Conservation (phyloP, 1,140 invertebrate species). For the Drosophila ogumai region DNA sequence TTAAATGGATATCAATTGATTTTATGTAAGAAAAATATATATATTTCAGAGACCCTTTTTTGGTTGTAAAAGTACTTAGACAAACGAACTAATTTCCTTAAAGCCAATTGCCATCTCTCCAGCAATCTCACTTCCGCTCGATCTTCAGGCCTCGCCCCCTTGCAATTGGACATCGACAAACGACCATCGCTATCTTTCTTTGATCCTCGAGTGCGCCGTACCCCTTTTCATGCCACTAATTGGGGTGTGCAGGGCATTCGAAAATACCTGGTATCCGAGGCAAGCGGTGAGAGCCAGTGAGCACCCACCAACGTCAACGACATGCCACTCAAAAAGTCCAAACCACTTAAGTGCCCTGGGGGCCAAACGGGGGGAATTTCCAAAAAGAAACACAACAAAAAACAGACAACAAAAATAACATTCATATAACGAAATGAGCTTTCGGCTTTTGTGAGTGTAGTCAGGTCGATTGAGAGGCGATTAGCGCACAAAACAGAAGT, state of each 20-base stretch:
- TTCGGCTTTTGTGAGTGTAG: slow-evolving; percentile 57
- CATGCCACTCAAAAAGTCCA: slow-evolving; percentile 74
- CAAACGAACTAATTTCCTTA: background rate
- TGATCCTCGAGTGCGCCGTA: slow-evolving; percentile 58
- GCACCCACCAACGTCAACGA: slow-evolving; percentile 70
- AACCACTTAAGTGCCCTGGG: slow-evolving; percentile 68
- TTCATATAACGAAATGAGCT: slow-evolving; percentile 37
- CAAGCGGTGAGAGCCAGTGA: slow-evolving; percentile 38
- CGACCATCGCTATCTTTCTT: slow-evolving; percentile 59
- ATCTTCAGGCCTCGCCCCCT: slow-evolving; percentile 27
- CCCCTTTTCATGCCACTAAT: slow-evolving; percentile 11
- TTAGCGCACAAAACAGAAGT: slow-evolving; percentile 81
- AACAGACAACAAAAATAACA: slow-evolving; percentile 29
- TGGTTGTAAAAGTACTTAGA: background rate
- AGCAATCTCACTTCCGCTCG: slow-evolving; percentile 23
- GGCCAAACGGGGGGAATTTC: slow-evolving; percentile 36
- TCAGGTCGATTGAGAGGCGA: slow-evolving; percentile 74
- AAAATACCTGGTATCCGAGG: slow-evolving; percentile 32
- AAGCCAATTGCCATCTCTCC: background rate
- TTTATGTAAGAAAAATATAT: background rate
- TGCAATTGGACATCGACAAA: slow-evolving; percentile 39
- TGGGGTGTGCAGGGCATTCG: slow-evolving; percentile 44
- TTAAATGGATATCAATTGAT: background rate
- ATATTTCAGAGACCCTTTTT: too few relatives aligned
- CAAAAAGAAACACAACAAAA: slow-evolving; percentile 3